phyloP scores from a whole-genome alignment of 2,797 vertebrate genomes.

The Hemitrygon akajei region DNA sequence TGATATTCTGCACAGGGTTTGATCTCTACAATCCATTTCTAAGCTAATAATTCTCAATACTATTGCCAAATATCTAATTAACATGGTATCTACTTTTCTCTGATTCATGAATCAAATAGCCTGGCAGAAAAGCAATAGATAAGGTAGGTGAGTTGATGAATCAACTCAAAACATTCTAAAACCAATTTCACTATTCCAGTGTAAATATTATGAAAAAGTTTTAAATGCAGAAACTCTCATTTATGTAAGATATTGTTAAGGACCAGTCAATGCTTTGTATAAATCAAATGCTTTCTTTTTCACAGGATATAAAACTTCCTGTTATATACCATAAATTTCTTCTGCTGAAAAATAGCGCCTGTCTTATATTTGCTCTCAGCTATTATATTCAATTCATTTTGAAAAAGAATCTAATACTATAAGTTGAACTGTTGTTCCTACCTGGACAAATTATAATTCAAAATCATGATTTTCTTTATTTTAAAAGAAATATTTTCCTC shows the following conservation, averaged over 20 bases:
- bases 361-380: background rate
- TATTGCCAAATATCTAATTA: no score
- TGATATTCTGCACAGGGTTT: background rate
- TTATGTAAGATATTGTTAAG: background rate
- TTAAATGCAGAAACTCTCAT: background rate
- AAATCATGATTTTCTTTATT: background rate
- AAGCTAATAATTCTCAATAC: no score
- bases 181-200: no score
- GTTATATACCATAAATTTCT: background rate
- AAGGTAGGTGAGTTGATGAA: no score
- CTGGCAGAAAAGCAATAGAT: no score
- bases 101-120: no score
- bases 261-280: background rate
- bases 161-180: no score
- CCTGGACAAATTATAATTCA: background rate
- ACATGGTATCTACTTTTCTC: no score
- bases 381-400: background rate
- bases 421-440: background rate
- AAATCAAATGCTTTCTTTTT: background rate
- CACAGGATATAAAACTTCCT: background rate
- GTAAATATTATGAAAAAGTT: background rate
- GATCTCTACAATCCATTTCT: no score
- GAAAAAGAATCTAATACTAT: background rate
- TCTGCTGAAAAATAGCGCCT: background rate
- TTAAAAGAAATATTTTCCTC: background rate